Evolutionary conservation across 1,140 invertebrate genomes (phyloP).

Genomic region (Pseudomyrmex sp.): DNA sequence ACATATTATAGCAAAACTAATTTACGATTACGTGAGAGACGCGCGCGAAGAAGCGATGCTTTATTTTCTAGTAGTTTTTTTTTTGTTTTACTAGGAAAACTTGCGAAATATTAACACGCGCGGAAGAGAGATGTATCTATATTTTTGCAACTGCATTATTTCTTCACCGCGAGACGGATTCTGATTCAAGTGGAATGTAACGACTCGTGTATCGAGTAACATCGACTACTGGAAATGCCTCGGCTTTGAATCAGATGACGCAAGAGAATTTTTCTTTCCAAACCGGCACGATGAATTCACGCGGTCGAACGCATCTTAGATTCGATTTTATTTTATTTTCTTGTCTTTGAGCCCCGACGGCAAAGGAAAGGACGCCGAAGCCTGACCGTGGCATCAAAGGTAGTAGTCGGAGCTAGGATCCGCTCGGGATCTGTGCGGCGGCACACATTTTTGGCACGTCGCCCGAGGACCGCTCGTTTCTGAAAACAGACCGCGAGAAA

Average conservation of each 20-base stretch:
- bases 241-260: conserved; percentile 56
- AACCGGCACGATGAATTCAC: conserved; percentile 57
- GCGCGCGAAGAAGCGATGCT: not conserved
- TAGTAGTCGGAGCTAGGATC: conserved; percentile 1
- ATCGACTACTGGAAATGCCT: conserved; percentile 23
- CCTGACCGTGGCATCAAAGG: conserved; percentile 52
- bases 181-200: conserved; percentile 57
- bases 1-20: too few species aligned
- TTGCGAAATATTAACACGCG: too few species aligned
- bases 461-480: conserved; percentile 49
- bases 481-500: conserved; percentile 60
- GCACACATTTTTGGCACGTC: conserved; percentile 55
- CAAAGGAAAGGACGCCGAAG: conserved; percentile 45
- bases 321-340: conserved; percentile 52
- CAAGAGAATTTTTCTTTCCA: conserved; percentile 49
- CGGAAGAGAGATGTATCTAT: not conserved
- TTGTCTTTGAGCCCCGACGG: not conserved
- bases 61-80: not conserved
- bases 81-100: too few species aligned
- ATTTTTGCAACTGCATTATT: not conserved
- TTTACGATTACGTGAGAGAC: too few species aligned
- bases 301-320: conserved; percentile 57
- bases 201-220: conserved; percentile 37
- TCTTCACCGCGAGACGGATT: conserved; percentile 36
- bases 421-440: not conserved